Base-by-base conservation (phyloP, 1,140 invertebrate genomes). In the Linepithema humile region DNA sequence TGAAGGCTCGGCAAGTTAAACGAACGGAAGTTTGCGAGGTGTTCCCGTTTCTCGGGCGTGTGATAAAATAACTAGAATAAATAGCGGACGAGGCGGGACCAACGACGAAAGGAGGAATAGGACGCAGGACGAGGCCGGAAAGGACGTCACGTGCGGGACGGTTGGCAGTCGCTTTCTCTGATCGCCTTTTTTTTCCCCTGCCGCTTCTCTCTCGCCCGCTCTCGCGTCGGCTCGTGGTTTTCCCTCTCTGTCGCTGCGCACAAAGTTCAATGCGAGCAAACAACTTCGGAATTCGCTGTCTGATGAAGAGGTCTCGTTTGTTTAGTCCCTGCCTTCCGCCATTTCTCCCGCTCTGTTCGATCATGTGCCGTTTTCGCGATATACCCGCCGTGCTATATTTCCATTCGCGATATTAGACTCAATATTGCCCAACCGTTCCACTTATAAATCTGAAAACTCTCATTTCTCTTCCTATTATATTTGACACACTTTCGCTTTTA, bases 61-160 rank as follows among this genome's bases (percentile, higher is more conserved):
- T 92, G 91, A 93, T 94, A 92, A 94, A 94, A 94, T 94, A 93
- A 93, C 87, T 91, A 92, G 89, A 93, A 94, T 92, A 94, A 94
- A 94, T 92, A 94, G 74, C 53, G 88, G 67, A 70, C 57, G 70
- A 88, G 80, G 72, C 35, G 67, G 77, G 75, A 70, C 43, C 38
- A 88, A 88, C 82, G 87, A 87, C 85, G 89, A 87, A 89, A 86
- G 85, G 69, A 86, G 77, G 83, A 74, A 60, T 45, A 75, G 77
- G 50, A 87, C 29, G 69, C 32, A 75, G 83, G 83, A 90, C 83
- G 87, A 88, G 86, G 86, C 86, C 82, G 88, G 86, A 90, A 90
- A 85, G 89, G 88, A 91, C 85, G 89, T 92, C 92, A 92, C 92
- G 93, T 92, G 91, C 91, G 82, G 78, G 88, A 88, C 88, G 89